phyloP scores from a whole-genome alignment of 1,140 invertebrate genomes.

The Pollicipes pollicipes region DNA sequence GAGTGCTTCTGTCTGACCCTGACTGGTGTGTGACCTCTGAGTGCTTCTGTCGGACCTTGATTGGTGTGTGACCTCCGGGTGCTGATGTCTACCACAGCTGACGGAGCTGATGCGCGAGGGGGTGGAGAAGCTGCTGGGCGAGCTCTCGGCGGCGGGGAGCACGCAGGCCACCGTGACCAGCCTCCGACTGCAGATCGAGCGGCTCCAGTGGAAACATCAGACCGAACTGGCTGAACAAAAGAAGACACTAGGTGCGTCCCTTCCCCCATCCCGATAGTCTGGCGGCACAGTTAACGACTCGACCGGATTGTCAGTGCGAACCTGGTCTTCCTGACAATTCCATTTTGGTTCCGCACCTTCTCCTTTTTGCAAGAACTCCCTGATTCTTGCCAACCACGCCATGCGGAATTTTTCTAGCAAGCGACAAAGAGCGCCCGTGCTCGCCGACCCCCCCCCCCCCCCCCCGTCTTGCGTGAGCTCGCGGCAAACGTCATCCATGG shows the following conservation, averaged over 20 bases:
- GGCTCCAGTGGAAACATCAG: slow-evolving; percentile 40
- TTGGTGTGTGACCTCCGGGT: too few species aligned
- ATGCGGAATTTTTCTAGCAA: too few species aligned
- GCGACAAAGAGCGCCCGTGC: too few species aligned
- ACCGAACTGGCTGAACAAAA: slow-evolving; percentile 42
- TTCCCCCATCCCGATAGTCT: slow-evolving; percentile 34
- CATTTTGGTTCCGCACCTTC: background rate
- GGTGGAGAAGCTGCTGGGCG: slow-evolving; percentile 37
- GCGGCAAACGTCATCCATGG: too few species aligned
- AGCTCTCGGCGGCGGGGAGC: slow-evolving; percentile 29
- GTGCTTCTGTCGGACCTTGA: too few species aligned
- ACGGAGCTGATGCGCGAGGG: slow-evolving; percentile 36
- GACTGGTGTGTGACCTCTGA: too few species aligned
- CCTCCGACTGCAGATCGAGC: slow-evolving; percentile 43
- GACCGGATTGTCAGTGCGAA: slow-evolving; percentile 28
- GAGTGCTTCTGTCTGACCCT: too few species aligned
- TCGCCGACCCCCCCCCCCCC: too few species aligned
- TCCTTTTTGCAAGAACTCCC: background rate
- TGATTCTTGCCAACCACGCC: background rate
- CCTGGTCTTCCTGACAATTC: slow-evolving; percentile 7
- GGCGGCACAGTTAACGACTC: too few species aligned
- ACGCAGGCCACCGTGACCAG: slow-evolving; percentile 36
- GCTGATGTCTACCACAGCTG: too few species aligned
- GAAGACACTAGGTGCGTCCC: slow-evolving; percentile 14
- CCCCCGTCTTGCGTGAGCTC: too few species aligned